Evolutionary conservation across 2,797 vertebrate genomes (phyloP), one percentile per base, ranked within the genome.

Genomic region (Saguinus oedipus): DNA sequence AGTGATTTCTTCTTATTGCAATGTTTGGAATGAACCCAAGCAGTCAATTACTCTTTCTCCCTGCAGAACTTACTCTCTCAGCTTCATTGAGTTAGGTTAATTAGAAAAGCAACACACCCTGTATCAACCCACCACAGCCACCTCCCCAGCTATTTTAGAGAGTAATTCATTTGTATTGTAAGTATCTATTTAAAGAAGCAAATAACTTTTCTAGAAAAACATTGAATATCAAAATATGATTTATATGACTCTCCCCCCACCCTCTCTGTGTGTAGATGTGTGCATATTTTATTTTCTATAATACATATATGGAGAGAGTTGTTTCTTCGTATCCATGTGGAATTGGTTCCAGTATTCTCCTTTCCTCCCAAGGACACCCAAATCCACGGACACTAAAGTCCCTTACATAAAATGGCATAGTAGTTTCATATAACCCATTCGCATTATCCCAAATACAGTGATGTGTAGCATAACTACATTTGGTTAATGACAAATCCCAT

Each of bases 61-160:
- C 6, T 36, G 0, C 33, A 82, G 24, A 88, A 88, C 8, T 76
- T 61, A 55, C 4, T 55, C n/a, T 93, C 84, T 81, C 27, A 76
- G 42, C 86, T 83, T 95, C 87, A 82, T 4, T 59, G 46, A 92
- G 86, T 94, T 93, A 39, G 36, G 24, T 89, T 94, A 94, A 89
- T 97, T 95, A 89, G 75, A 90, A 97, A 95, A 9, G 7, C 30
- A 89, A 17, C 15, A 7, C 33, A 68, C 11, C 5, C 15, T 17
- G 1, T 15, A 17, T 27, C 72, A 39, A 39, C 14, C 50, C 15
- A 0, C 24, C 44, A 22, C 15, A n/a, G 48, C 7, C n/a, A 50
- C 27, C 33, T 83, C 9, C 27, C 19, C 10, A 55, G 24, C n/a
- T 61, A 33, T 86, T 93, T 89, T 83, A 75, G 61, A 94, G 33